Conservation (phyloP, 2,113 vertebrate species). For the Carlito syrichta region DNA sequence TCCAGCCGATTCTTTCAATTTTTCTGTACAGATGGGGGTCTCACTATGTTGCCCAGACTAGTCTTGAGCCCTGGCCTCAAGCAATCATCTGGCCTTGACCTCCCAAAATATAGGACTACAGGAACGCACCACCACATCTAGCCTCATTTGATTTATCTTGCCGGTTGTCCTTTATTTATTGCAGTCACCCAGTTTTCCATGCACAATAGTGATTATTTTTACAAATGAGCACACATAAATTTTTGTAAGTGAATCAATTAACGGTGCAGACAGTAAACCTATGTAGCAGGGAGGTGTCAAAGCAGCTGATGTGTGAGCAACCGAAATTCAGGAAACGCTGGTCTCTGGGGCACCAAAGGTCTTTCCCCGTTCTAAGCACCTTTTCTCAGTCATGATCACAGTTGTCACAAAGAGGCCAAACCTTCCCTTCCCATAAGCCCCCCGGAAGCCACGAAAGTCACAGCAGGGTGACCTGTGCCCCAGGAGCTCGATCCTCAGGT, state of each 20-base stretch:
- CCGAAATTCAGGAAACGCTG: not conserved
- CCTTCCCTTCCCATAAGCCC: not conserved
- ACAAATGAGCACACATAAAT: not conserved
- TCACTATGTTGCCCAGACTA: too few relatives aligned
- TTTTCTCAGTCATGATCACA: too few relatives aligned
- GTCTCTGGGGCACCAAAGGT: accelerated
- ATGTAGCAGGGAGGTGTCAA: not conserved
- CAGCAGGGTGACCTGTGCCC: not conserved
- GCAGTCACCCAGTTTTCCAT: not conserved
- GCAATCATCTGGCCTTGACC: too few relatives aligned
- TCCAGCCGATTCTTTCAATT: too few relatives aligned
- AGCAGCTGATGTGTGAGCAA: not conserved
- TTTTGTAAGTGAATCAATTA: not conserved
- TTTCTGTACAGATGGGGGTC: too few relatives aligned
- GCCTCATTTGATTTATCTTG: not conserved
- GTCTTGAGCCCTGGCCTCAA: too few relatives aligned
- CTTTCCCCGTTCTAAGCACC: not conserved
- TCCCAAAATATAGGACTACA: too few relatives aligned
- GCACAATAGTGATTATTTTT: not conserved
- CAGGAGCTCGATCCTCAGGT: not conserved
- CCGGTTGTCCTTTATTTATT: not conserved
- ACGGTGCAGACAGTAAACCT: not conserved
- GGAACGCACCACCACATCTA: too few relatives aligned
- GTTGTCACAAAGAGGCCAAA: not conserved
- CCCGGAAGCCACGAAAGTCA: not conserved